Percentiles rank a stretch among this genome's conserved stretches.
phyloP scores from a whole-genome alignment of 2,113 vertebrate species.

The Hippopotamus amphibius region DNA sequence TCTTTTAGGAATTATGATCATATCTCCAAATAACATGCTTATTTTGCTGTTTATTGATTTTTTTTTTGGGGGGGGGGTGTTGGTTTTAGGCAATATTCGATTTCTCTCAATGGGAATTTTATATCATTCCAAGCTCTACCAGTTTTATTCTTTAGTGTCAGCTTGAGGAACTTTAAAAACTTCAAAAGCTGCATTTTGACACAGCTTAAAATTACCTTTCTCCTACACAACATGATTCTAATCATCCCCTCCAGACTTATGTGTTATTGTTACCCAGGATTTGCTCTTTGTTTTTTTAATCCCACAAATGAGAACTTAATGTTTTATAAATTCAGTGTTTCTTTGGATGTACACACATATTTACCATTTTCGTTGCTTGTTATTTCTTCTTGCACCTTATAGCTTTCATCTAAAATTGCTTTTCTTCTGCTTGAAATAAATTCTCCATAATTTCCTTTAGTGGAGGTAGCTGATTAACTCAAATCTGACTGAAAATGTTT shows the following conservation, averaged over 20 bases:
- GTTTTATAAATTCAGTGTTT: neutral
- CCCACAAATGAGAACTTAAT: neutral
- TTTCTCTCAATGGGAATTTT: conserved; percentile 20
- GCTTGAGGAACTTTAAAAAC: neutral
- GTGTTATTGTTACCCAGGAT: neutral
- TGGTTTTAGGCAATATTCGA: conserved; percentile 48
- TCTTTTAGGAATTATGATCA: neutral
- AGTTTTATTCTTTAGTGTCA: neutral
- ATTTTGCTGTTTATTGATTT: neutral
- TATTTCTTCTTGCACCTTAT: neutral
- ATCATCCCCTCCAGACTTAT: neutral
- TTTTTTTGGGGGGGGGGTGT: neutral
- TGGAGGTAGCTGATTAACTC: neutral
- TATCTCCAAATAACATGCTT: neutral
- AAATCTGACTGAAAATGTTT: conserved; percentile 43
- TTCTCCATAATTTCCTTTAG: conserved; percentile 14
- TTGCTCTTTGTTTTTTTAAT: conserved; percentile 48
- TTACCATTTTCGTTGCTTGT: neutral
- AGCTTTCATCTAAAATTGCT: neutral
- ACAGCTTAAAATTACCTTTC: neutral
- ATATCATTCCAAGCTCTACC: neutral
- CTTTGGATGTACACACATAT: neutral
- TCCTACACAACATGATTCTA: neutral
- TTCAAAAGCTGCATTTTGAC: neutral
- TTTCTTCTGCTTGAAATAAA: conserved; percentile 50